phyloP scores from a whole-genome alignment of 2,888 invertebrate genomes.

The Nowickia ferox region DNA sequence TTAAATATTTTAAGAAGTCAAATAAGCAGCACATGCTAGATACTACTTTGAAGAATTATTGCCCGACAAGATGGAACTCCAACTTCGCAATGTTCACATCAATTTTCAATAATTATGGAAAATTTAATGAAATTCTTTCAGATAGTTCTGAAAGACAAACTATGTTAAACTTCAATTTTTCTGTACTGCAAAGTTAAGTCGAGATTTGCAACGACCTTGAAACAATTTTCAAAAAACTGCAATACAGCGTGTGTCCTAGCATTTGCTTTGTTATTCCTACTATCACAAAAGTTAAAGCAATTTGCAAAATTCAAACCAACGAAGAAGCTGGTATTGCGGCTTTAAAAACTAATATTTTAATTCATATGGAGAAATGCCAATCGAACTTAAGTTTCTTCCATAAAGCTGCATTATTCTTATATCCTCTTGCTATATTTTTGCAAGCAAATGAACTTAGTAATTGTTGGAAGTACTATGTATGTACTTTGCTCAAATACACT shows the following conservation, averaged over 20 bases:
- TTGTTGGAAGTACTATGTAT: too few relatives aligned
- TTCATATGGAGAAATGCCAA: conserved; percentile 58
- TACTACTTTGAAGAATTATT: conserved; percentile 60
- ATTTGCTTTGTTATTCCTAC: too few relatives aligned
- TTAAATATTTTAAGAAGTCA: conserved; percentile 63
- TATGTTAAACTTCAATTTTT: conserved; percentile 53
- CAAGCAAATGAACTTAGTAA: too few relatives aligned
- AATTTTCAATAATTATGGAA: conserved; percentile 57
- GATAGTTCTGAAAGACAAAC: conserved; percentile 49
- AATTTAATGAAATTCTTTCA: conserved; percentile 51
- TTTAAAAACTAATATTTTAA: too few relatives aligned
- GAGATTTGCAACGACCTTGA: conserved; percentile 57
- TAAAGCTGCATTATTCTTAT: conserved; percentile 39
- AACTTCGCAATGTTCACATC: conserved; percentile 55
- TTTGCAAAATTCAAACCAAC: too few relatives aligned
- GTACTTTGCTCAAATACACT: too few relatives aligned
- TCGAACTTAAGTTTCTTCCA: conserved; percentile 51
- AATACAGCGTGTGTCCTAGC: too few relatives aligned
- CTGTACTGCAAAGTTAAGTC: conserved; percentile 47
- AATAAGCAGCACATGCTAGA: conserved; percentile 57
- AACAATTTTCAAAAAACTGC: too few relatives aligned
- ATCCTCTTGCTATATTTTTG: conserved; percentile 40
- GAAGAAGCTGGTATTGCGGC: too few relatives aligned
- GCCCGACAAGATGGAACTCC: conserved; percentile 65
- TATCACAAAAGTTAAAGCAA: too few relatives aligned